Conservation (phyloP, 2,797 vertebrate genomes). For the Neomorphus geoffroyi region DNA sequence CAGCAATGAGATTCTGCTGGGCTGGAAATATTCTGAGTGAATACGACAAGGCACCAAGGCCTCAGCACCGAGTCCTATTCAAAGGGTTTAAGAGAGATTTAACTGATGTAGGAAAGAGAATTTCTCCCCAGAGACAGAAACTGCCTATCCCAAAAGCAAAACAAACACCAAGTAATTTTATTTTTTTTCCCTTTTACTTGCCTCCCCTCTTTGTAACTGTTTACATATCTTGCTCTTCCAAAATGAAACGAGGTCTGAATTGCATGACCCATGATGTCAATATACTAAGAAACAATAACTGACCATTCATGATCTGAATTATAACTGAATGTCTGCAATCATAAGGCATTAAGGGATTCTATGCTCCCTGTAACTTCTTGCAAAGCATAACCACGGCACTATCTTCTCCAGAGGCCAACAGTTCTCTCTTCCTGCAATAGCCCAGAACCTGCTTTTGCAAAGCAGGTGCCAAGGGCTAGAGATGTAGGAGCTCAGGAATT, state of each 20-base stretch:
- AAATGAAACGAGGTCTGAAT: not conserved
- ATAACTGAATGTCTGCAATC: not conserved
- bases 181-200: not conserved
- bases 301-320: not conserved
- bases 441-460: not conserved
- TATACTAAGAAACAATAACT: not conserved
- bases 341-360: not conserved
- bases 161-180: not conserved
- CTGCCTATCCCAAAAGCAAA: not conserved
- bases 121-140: not conserved
- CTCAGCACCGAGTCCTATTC: not conserved
- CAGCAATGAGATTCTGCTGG: not conserved
- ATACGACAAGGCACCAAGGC: not conserved
- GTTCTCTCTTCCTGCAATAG: not conserved
- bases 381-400: not conserved
- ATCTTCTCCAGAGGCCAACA: not conserved
- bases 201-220: not conserved
- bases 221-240: not conserved
- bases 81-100: not conserved
- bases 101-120: not conserved
- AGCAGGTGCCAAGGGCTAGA: not conserved
- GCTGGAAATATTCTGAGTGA: not conserved
- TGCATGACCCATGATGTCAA: not conserved
- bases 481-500: not conserved
- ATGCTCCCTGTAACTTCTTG: not conserved